A percentile compares a stretch with the other conserved stretches of the same genome.
Evolutionary conservation across 2,888 invertebrate genomes (phyloP).

Genomic region (Clitarchus hookeri): DNA sequence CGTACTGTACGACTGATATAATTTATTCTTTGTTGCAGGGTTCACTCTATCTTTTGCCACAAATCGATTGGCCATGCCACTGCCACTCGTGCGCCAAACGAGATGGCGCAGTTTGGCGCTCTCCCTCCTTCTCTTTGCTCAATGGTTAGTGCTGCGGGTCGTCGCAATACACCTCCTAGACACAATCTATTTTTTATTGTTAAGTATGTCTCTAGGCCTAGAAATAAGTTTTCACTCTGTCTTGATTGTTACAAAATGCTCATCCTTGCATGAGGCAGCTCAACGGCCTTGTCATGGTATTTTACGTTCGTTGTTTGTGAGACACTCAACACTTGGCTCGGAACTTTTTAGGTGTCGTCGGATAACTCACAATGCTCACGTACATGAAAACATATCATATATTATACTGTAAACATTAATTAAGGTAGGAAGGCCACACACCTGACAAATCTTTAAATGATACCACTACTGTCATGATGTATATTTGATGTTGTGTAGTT

Average conservation of each 20-base stretch:
- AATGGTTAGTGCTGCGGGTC: slow-evolving; percentile 40
- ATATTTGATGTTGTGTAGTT: slow-evolving; percentile 44
- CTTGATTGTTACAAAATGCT: slow-evolving; percentile 3
- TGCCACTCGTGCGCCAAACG: background rate
- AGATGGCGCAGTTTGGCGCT: slow-evolving; percentile 27
- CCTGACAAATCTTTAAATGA: slow-evolving; percentile 37
- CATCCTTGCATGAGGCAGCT: slow-evolving; percentile 8
- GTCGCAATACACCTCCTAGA: slow-evolving; percentile 35
- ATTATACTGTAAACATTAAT: slow-evolving; percentile 33
- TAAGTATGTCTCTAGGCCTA: slow-evolving; percentile 27
- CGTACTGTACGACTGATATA: background rate
- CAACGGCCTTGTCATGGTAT: background rate
- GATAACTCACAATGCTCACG: slow-evolving; percentile 36
- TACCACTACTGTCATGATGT: slow-evolving; percentile 41
- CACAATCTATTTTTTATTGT: slow-evolving; percentile 30
- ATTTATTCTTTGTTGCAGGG: background rate
- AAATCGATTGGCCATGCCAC: background rate
- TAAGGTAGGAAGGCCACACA: slow-evolving; percentile 32
- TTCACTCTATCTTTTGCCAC: background rate
- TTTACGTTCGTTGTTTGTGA: slow-evolving; percentile 24
- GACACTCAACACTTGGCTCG: slow-evolving; percentile 32
- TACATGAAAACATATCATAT: slow-evolving; percentile 42
- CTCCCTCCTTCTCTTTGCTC: slow-evolving; percentile 41
- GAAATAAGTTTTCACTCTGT: slow-evolving; percentile 19
- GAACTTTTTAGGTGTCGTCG: slow-evolving; percentile 33